Base-by-base conservation (phyloP, 1,140 invertebrate genomes). In the Lerema accius region DNA sequence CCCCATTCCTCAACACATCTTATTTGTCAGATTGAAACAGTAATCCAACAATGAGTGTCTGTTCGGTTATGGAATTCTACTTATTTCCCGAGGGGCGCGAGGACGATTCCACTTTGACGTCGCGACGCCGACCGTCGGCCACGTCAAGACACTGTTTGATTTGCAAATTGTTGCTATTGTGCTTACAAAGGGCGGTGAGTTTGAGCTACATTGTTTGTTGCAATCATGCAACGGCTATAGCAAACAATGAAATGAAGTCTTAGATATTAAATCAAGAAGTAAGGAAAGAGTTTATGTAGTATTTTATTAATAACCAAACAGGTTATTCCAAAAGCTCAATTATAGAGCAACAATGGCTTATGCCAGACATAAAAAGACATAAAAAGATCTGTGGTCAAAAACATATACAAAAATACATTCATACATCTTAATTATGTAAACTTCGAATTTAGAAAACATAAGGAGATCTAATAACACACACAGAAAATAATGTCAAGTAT, bases 31-130 rank as follows among this genome's bases (percentile, higher is more conserved):
- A 40, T 53, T 26, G 35, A 23, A 39, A 23, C 17, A 10, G 37
- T 40, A 19, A 53, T 37, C 17, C 6, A 10, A 53, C 49, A 39
- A 39, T 53, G 50, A 15, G n/a, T 40, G 50, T 53, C 50, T 40
- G 50, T 53, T 53, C 11, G 16, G 15, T 40, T 14, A 6, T 39
- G 35, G 11, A 23, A n/a, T 17, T 53, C 37, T 40, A 4, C 26
- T 35, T 13, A 53, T 53, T 53, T 53, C 50, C 50, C 50, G 3
- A 13, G 50, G 19, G 50, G 50, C 16, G 16, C 32, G 17, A 0
- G 4, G 28, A 32, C 28, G 4, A 32, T 32, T 32, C 28, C 4
- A 32, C 48, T 51, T 35, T 17, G 14, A 11, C 14, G n/a, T 17
- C n/a, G 10, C 4, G 10, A 11, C 9, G 43, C 4, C 49, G 49